Conservation (phyloP, 1,140 invertebrate species). For the Zaprionus taronus region DNA sequence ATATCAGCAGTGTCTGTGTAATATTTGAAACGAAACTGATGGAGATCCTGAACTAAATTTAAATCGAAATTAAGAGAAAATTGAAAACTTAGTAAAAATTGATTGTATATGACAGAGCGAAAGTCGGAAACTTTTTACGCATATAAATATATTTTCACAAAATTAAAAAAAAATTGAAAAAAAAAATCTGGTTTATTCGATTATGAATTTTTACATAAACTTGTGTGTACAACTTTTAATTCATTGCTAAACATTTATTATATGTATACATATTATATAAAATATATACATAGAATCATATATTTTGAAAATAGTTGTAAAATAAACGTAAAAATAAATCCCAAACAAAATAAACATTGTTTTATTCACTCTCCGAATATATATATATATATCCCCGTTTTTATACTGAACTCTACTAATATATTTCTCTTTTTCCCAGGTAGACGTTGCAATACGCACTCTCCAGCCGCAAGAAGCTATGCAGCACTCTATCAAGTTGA, state of each 20-base stretch:
- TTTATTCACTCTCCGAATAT: conserved; percentile 8
- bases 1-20: conserved; percentile 19
- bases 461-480: not conserved
- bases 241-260: conserved; percentile 72
- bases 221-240: conserved; percentile 66
- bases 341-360: conserved; percentile 24
- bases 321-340: conserved; percentile 66
- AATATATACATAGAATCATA: conserved; percentile 60
- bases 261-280: conserved; percentile 53
- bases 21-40: conserved; percentile 22
- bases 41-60: not conserved
- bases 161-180: conserved; percentile 25
- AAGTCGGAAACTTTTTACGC: conserved; percentile 38
- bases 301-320: conserved; percentile 78
- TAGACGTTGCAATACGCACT: conserved; percentile 3
- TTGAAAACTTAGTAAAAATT: conserved; percentile 65
- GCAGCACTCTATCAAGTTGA: not conserved
- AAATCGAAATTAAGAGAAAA: conserved; percentile 2
- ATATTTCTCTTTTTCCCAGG: conserved; percentile 55
- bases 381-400: not conserved
- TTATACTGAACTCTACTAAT: conserved; percentile 54
- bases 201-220: conserved; percentile 45
- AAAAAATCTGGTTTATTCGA: conserved; percentile 33
- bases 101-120: conserved; percentile 52
- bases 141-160: conserved; percentile 57